Conservation (phyloP, 2,113 vertebrate genomes). For the Girardinichthys multiradiatus region DNA sequence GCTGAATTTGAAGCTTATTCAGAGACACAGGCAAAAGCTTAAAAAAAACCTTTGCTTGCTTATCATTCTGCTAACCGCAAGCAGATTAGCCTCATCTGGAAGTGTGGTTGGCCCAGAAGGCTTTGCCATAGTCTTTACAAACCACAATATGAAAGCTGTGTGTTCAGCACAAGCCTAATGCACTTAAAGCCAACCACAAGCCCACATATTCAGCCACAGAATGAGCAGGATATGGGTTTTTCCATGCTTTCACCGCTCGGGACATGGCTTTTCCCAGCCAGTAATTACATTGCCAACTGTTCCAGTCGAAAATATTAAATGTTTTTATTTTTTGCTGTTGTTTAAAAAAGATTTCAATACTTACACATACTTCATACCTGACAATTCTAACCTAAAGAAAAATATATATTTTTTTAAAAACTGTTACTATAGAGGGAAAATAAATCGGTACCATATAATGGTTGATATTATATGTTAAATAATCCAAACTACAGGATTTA, state of each 20-base stretch:
- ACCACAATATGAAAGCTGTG: slow-evolving; percentile 83
- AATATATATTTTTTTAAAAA: background rate
- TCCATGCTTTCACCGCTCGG: slow-evolving; percentile 85
- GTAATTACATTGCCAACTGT: slow-evolving; percentile 64
- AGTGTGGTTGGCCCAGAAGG: slow-evolving; percentile 71
- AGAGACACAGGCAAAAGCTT: slow-evolving; percentile 28
- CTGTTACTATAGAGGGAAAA: background rate
- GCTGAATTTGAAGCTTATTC: slow-evolving; percentile 35
- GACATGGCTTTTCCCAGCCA: slow-evolving; percentile 87
- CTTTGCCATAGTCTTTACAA: slow-evolving; percentile 77
- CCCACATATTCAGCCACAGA: slow-evolving; percentile 72
- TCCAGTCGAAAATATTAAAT: slow-evolving; percentile 58
- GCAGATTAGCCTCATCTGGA: slow-evolving; percentile 73
- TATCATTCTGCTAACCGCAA: slow-evolving; percentile 64
- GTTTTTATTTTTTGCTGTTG: background rate
- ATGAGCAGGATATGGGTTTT: slow-evolving; percentile 90
- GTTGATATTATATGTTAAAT: background rate
- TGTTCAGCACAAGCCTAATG: slow-evolving; percentile 78
- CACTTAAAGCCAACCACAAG: slow-evolving; percentile 82
- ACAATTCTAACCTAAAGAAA: background rate
- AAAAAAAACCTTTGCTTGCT: slow-evolving; percentile 48
- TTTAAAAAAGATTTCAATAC: background rate
- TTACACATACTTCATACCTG: background rate
- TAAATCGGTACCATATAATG: background rate
- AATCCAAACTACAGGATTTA: background rate